Evolutionary conservation across 2,888 invertebrate species (phyloP).

Genomic region (Drosophila mettleri): DNA sequence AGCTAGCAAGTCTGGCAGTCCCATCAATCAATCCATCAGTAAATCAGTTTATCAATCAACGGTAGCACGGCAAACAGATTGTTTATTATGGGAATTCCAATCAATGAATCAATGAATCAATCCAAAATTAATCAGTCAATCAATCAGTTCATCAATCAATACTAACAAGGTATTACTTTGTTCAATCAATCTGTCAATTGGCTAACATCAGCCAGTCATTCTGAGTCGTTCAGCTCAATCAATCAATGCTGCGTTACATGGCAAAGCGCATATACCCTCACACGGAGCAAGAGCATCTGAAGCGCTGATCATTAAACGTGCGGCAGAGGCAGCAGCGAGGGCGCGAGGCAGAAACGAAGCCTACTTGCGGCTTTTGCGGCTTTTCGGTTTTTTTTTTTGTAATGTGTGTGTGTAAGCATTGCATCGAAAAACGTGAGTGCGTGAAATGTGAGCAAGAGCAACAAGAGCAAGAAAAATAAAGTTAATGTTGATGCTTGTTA

Average conservation of each 20-base stretch:
- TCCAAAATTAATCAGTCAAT: background rate
- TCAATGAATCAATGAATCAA: background rate
- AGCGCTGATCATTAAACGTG: conserved; percentile 45
- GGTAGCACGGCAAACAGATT: no score
- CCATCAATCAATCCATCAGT: background rate
- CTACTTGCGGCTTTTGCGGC: conserved; percentile 36
- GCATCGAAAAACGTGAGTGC: conserved; percentile 78
- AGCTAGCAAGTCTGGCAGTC: background rate
- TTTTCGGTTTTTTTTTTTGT: conserved; percentile 27
- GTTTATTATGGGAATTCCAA: no score
- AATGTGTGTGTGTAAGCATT: conserved; percentile 45
- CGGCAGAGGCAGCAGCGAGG: background rate
- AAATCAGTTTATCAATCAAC: background rate
- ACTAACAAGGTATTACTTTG: no score
- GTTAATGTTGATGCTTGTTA: conserved; percentile 32
- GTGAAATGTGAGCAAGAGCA: conserved; percentile 61
- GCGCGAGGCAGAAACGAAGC: background rate
- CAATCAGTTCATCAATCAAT: background rate
- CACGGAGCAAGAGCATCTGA: background rate
- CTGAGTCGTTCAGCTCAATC: no score
- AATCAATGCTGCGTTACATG: no score
- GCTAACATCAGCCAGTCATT: background rate
- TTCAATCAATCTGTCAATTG: background rate
- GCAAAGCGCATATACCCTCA: background rate
- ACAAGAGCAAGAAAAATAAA: conserved; percentile 9